Conservation (phyloP, 2,888 invertebrate genomes). For the Acrobeloides nanus region DNA sequence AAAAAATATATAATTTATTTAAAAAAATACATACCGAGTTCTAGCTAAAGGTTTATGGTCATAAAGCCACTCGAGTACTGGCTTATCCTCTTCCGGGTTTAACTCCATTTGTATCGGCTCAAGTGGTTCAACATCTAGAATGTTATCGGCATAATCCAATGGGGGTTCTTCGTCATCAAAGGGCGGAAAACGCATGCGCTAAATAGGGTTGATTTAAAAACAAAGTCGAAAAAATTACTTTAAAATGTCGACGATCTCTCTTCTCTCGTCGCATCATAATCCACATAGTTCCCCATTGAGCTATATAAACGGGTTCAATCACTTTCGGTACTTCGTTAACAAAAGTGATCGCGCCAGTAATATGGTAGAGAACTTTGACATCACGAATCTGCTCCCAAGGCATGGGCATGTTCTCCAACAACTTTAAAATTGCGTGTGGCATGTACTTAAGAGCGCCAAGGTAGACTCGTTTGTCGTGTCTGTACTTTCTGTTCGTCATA, state of each 20-base stretch:
- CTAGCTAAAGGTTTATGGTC: conserved; percentile 92
- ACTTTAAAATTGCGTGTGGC: conserved; percentile 98
- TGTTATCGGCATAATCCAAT: conserved; percentile 96
- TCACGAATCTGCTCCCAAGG: conserved; percentile 99
- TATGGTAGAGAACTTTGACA: conserved; percentile 89
- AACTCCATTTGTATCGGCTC: conserved; percentile 92
- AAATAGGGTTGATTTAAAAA: conserved; percentile 18
- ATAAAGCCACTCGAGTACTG: conserved; percentile 89
- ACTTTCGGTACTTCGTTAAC: conserved; percentile 99
- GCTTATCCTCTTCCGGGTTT: conserved; percentile 74
- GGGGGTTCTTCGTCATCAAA: conserved; percentile 99
- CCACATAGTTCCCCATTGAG: conserved; percentile 99
- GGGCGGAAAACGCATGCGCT: conserved; percentile 94
- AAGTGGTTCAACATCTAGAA: conserved; percentile 93
- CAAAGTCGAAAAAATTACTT: neutral
- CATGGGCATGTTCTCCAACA: conserved; percentile 99
- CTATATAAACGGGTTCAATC: conserved; percentile 95
- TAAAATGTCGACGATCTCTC: conserved; percentile 64
- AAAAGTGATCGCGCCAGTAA: conserved; percentile 98
- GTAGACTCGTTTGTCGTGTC: conserved; percentile 96
- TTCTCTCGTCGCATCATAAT: conserved; percentile 92
- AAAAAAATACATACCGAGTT: conserved; percentile 74
- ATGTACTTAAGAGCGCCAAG: conserved; percentile 96
- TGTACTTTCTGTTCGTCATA: conserved; percentile 96
- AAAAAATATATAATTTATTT: neutral